phyloP scores from a whole-genome alignment of 2,888 invertebrate genomes.

The Celastrina argiolus region DNA sequence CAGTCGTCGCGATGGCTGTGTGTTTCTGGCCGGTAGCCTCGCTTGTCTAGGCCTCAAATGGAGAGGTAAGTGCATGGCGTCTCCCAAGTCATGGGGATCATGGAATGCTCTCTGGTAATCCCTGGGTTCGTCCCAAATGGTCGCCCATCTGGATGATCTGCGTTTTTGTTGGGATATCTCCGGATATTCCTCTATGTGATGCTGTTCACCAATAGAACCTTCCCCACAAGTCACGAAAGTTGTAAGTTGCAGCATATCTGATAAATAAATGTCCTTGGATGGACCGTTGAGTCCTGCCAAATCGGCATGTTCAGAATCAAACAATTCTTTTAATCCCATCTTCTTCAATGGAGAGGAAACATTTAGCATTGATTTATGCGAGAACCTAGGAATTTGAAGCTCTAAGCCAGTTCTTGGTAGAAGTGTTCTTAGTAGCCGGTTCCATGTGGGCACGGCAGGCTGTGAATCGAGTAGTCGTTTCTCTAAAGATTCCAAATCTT shows the following conservation, averaged over 20 bases:
- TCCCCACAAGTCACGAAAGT: constrained; percentile 91
- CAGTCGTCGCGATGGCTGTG: constrained; percentile 82
- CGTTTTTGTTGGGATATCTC: constrained; percentile 76
- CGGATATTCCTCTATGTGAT: constrained; percentile 90
- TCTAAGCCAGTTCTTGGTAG: constrained; percentile 87
- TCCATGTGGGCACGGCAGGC: constrained; percentile 84
- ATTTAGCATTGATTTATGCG: constrained; percentile 89
- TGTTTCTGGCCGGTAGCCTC: constrained; percentile 81
- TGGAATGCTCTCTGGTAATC: constrained; percentile 84
- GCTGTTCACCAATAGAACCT: constrained; percentile 82
- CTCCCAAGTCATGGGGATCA: constrained; percentile 78
- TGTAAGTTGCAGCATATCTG: constrained; percentile 90
- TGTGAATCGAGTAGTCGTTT: constrained; percentile 82
- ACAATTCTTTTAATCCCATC: constrained; percentile 90
- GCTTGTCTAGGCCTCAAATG: constrained; percentile 85
- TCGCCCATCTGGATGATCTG: constrained; percentile 68
- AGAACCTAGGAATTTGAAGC: constrained; percentile 89
- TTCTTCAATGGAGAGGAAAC: constrained; percentile 86
- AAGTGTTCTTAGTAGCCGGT: constrained; percentile 83
- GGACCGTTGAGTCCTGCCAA: constrained; percentile 89
- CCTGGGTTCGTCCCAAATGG: constrained; percentile 74
- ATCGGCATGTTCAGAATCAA: constrained; percentile 86
- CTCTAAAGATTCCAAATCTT: constrained; percentile 86
- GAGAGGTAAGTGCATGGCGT: constrained; percentile 79
- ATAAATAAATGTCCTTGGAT: constrained; percentile 87